Evolutionary conservation across 1,140 invertebrate genomes (phyloP).

Genomic region (Drosophila sproati): DNA sequence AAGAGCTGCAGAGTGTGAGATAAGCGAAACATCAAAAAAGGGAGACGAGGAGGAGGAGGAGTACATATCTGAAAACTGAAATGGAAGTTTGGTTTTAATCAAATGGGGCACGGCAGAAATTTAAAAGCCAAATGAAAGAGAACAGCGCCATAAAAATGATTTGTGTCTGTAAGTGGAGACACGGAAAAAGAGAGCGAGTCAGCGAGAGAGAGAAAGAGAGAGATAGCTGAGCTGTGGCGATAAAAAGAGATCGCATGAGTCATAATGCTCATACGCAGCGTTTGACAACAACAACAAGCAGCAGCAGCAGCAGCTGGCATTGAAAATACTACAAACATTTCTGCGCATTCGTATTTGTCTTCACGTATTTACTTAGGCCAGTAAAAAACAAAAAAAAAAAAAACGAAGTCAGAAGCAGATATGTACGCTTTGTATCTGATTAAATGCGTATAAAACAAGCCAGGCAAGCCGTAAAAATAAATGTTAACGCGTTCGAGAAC

Average conservation of each 20-base stretch:
- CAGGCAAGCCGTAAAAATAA: constrained; percentile 23
- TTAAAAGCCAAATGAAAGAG: constrained; percentile 47
- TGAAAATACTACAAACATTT: constrained; percentile 3
- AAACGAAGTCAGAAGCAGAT: constrained; percentile 4
- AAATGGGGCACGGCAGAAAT: constrained; percentile 33
- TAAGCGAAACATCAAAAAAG: constrained; percentile 2
- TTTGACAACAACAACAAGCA: constrained; percentile 34
- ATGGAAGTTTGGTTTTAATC: constrained; percentile 35
- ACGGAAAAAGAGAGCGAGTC: background rate
- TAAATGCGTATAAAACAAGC: constrained; percentile 42
- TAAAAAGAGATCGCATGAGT: constrained; percentile 32
- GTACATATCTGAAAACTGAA: constrained; percentile 8
- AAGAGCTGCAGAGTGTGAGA: constrained; percentile 11
- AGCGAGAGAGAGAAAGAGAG: background rate
- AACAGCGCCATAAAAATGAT: constrained; percentile 46
- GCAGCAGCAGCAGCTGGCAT: constrained; percentile 17
- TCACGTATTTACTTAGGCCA: constrained; percentile 49
- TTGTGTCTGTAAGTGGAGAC: constrained; percentile 21
- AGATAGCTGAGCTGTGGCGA: background rate
- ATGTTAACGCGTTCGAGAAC: constrained; percentile 29
- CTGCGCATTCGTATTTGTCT: constrained; percentile 18
- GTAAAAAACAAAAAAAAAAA: constrained; percentile 20
- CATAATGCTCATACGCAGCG: constrained; percentile 53
- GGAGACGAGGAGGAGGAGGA: background rate
- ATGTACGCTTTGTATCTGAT: constrained; percentile 50